Base-by-base conservation (phyloP, 2,888 invertebrate genomes). In the Abrostola tripartita region DNA sequence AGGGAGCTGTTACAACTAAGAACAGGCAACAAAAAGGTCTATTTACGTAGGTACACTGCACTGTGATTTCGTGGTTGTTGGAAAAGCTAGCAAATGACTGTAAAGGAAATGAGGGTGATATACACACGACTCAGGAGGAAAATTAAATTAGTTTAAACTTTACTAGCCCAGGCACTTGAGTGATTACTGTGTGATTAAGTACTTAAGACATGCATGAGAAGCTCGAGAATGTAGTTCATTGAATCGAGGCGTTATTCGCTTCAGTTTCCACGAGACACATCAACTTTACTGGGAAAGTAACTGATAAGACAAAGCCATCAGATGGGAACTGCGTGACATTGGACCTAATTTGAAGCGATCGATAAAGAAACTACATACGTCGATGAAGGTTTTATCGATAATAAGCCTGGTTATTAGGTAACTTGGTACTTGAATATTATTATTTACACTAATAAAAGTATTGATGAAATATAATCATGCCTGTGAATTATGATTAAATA, bases 261-360 rank as follows among this genome's bases (percentile, higher is more conserved):
- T 81, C 81, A 85, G 82, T 85, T 86, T 85, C 85, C 87, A 86
- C 87, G 85, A 82, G 78, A 81, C 76, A 84, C 76, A 79, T 74
- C 67, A 74, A 68, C 59, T 72, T 80, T 83, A 81, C 81, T 75
- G 69, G 59, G 81, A 82, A 65, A 67, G 54, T 69, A 44, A 37
- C 54, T 70, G 63, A 74, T 68, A 62, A 69, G 63, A 67, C 68
- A 65, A 69, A 61, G 58, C 63, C 41, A 54, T 35, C 7, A n/a
- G 65, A 63, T 77, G 61, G 42, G 66, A 70, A 74, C 57, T 52
- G 49, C 61, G 53, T 52, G 44, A 67, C 37, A 50, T 57, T 70
- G 40, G 57, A 63, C 52, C 57, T 69, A 14, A 70, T 70, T 71
- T 41, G 40, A 56, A 37, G 35, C n/a, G 69, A 55, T 35, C 49